Percentiles rank a stretch among this genome's conserved stretches.
phyloP scores from a whole-genome alignment of 1,140 invertebrate genomes.

The Cydia pomonella region DNA sequence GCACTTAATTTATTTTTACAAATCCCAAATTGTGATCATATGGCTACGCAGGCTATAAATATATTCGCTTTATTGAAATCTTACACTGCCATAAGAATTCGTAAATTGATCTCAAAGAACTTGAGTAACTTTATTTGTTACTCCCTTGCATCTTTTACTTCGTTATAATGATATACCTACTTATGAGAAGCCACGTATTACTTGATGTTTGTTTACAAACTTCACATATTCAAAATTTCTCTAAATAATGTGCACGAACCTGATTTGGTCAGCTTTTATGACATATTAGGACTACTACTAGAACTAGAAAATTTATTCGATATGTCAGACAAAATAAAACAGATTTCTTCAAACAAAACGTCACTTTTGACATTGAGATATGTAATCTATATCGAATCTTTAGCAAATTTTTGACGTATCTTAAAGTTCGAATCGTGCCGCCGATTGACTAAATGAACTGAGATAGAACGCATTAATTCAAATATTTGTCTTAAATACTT shows the following conservation, averaged over 20 bases:
- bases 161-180: neutral
- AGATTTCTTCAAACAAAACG: too few species aligned
- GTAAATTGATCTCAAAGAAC: slow-evolving; percentile 53
- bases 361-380: too few species aligned
- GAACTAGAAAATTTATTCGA: too few species aligned
- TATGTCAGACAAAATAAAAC: too few species aligned
- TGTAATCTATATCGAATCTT: too few species aligned
- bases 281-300: too few species aligned
- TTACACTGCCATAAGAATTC: slow-evolving; percentile 64
- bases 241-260: neutral
- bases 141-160: neutral
- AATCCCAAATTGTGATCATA: slow-evolving; percentile 72
- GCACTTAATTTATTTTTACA: slow-evolving; percentile 56
- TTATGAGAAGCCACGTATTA: neutral
- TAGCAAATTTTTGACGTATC: too few species aligned
- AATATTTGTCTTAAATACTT: too few species aligned
- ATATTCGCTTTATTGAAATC: slow-evolving; percentile 71
- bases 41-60: slow-evolving; percentile 65
- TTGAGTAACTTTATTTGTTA: slow-evolving; percentile 48
- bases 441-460: too few species aligned
- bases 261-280: too few species aligned
- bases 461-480: too few species aligned
- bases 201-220: neutral
- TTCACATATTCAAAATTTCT: neutral
- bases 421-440: too few species aligned